Evolutionary conservation across 2,888 invertebrate species (phyloP).

Genomic region (Tigriopus californicus): DNA sequence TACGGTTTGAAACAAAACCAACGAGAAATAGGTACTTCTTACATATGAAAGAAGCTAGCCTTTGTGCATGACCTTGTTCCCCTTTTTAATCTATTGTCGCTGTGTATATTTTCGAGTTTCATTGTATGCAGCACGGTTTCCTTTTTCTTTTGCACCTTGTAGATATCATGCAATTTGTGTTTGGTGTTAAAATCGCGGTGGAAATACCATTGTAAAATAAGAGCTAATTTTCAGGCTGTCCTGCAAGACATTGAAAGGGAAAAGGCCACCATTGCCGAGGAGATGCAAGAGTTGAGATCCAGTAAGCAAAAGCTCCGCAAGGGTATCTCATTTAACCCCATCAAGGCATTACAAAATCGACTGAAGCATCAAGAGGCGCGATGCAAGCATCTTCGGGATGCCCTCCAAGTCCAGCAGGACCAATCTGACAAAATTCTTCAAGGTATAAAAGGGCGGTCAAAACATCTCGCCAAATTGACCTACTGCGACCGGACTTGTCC

Average conservation of each 20-base stretch:
- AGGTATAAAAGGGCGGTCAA: not conserved
- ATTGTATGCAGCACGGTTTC: no score
- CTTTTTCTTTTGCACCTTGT: no score
- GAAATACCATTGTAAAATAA: not conserved
- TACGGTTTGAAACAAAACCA: no score
- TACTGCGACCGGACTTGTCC: no score
- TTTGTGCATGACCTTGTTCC: no score
- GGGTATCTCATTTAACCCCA: not conserved
- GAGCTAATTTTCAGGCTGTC: not conserved
- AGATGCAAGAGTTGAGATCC: not conserved
- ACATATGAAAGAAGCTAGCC: no score
- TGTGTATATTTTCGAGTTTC: no score
- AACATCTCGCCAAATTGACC: not conserved
- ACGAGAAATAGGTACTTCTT: no score
- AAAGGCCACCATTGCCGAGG: not conserved
- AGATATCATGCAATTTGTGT: no score
- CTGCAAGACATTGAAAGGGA: slow-evolving; percentile 1
- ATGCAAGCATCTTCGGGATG: not conserved
- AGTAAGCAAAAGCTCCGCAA: not conserved
- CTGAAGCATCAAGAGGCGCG: not conserved
- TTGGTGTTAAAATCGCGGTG: no score
- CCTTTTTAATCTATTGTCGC: no score
- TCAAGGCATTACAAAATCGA: not conserved
- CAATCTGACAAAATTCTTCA: slow-evolving; percentile 1
- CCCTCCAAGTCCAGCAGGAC: not conserved